Percentiles rank a stretch among this genome's conserved stretches.
Conservation (phyloP, 2,113 vertebrate species). For the Okapia johnstoni region DNA sequence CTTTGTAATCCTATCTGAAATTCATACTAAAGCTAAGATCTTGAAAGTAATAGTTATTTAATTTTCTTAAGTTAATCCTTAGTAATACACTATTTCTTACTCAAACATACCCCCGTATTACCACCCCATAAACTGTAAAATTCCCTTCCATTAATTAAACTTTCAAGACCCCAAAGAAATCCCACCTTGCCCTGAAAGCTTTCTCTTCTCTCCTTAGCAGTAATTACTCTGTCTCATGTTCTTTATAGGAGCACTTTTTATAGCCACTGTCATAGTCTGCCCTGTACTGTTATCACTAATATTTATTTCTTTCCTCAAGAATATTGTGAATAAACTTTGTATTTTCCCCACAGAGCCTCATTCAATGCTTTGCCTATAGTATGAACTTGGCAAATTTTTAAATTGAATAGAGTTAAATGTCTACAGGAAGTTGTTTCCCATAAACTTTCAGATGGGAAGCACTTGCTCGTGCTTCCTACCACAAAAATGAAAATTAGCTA, state of each 20-base stretch:
- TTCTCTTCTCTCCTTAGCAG: background rate
- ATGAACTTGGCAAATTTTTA: background rate
- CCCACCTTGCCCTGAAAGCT: background rate
- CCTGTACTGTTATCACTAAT: background rate
- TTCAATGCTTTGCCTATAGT: background rate
- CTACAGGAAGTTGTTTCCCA: background rate
- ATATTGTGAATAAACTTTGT: background rate
- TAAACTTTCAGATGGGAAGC: background rate
- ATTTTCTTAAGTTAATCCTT: background rate
- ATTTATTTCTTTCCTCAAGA: background rate
- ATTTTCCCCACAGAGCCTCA: background rate
- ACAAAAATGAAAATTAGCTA: background rate
- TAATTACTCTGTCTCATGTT: background rate
- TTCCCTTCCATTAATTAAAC: background rate
- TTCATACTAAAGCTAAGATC: background rate
- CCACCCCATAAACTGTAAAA: background rate
- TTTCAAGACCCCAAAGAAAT: background rate
- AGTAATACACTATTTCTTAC: background rate
- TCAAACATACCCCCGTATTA: background rate
- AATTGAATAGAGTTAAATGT: background rate
- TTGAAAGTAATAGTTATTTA: background rate
- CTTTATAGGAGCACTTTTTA: background rate
- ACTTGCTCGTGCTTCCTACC: background rate
- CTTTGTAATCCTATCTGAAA: background rate
- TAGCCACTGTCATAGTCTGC: background rate